A percentile compares a stretch with the other conserved stretches of the same genome.
Evolutionary conservation across 1,140 invertebrate species (phyloP).

Genomic region (Lepidotrigona ventralis): DNA sequence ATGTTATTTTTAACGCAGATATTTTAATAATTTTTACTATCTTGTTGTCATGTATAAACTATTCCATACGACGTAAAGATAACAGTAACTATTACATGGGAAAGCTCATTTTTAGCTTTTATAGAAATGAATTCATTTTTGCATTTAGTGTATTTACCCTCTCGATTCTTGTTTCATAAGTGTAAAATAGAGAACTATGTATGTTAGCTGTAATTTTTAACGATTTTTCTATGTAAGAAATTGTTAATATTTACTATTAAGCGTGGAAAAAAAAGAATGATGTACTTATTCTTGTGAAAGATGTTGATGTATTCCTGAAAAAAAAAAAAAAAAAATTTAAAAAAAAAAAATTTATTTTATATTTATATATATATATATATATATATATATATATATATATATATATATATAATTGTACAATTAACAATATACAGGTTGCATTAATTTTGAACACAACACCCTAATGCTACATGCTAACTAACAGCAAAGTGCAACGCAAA

Average conservation of each 20-base stretch:
- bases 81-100: background rate
- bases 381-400: background rate
- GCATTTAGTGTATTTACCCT: background rate
- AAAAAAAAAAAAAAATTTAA: no score
- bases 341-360: no score
- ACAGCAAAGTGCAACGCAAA: background rate
- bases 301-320: background rate
- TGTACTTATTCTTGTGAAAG: background rate
- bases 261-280: background rate
- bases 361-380: slow-evolving; percentile 3
- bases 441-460: slow-evolving; percentile 40
- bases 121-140: background rate
- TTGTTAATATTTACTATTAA: slow-evolving; percentile 15
- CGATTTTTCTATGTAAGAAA: slow-evolving; percentile 8
- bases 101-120: background rate
- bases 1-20: background rate
- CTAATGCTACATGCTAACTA: slow-evolving; percentile 11
- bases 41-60: slow-evolving; percentile 20
- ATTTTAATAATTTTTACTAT: slow-evolving; percentile 23
- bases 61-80: background rate
- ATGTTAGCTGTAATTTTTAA: slow-evolving; percentile 10
- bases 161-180: background rate
- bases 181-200: background rate
- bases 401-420: slow-evolving; percentile 2
- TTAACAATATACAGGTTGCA: background rate